phyloP scores from a whole-genome alignment of 92 coral and sea anemone species.

The Paragorgia papillata region DNA sequence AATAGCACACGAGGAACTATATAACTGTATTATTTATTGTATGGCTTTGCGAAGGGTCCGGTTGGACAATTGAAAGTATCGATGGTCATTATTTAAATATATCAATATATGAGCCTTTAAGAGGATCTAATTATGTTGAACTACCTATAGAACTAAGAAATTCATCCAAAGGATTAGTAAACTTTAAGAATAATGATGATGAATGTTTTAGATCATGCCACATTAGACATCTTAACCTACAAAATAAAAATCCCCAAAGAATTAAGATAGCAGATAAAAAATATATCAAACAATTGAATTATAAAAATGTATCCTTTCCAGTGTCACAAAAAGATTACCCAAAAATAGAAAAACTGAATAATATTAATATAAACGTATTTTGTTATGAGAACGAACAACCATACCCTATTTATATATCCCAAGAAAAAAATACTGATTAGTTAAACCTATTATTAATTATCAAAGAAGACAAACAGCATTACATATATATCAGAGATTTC shows the following conservation, averaged over 20 bases:
- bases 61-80: slow-evolving; percentile 11
- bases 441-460: slow-evolving; percentile 31
- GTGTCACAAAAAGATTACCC: not conserved
- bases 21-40: not conserved
- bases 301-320: not conserved
- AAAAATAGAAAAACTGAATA: slow-evolving; percentile 24
- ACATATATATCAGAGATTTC: slow-evolving; percentile 9
- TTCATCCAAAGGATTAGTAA: slow-evolving; percentile 23
- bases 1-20: no score
- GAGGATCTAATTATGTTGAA: slow-evolving; percentile 32
- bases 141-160: slow-evolving; percentile 43
- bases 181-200: slow-evolving; percentile 31
- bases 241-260: not conserved
- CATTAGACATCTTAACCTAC: not conserved
- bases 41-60: slow-evolving; percentile 42
- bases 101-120: slow-evolving; percentile 15
- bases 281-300: not conserved
- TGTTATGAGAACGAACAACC: not conserved
- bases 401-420: not conserved
- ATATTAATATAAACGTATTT: not conserved
- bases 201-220: slow-evolving; percentile 50
- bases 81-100: not conserved
- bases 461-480: slow-evolving; percentile 24
- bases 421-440: not conserved
- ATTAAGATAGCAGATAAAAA: not conserved